Conservation (phyloP, 1,140 invertebrate species). For the Ylistrum balloti region DNA sequence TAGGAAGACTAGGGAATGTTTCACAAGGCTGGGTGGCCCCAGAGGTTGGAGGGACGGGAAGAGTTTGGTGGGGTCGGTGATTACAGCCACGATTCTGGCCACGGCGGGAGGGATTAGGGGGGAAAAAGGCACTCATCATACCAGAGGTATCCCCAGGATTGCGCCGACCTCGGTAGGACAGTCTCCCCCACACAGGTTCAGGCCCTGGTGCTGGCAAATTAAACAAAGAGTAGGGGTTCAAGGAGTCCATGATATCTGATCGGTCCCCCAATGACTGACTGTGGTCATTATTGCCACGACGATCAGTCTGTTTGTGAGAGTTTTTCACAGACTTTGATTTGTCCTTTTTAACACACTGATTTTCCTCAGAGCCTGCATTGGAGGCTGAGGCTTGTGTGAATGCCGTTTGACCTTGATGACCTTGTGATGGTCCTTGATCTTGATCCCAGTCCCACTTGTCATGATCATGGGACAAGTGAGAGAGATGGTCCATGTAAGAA, state of each 20-base stretch:
- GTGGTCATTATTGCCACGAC: not conserved
- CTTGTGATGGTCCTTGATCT: not conserved
- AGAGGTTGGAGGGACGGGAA: not conserved
- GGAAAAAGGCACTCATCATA: constrained; percentile 32
- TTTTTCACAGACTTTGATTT: constrained; percentile 49
- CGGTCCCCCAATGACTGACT: constrained; percentile 52
- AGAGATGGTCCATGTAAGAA: constrained; percentile 74
- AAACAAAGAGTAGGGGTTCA: constrained; percentile 75
- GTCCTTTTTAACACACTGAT: constrained; percentile 42
- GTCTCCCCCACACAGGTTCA: not conserved
- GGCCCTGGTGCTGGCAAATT: constrained; percentile 66
- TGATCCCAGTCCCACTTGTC: constrained; percentile 42
- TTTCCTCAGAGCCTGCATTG: constrained; percentile 48
- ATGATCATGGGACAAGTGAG: constrained; percentile 64
- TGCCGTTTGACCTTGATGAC: constrained; percentile 2
- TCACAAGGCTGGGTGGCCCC: not conserved
- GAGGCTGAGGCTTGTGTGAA: not conserved
- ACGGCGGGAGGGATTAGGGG: not conserved
- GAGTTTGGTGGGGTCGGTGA: not conserved
- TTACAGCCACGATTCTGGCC: not conserved
- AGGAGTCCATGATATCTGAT: constrained; percentile 60
- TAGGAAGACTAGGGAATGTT: constrained; percentile 6
- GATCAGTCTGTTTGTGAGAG: constrained; percentile 41
- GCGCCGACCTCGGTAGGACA: not conserved
- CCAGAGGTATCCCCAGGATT: not conserved